These are phyloP conservation scores for Hoplostethus mediterraneus DNA, from an alignment of 2,797 vertebrate species.

Conservation along the genomic window DNA sequence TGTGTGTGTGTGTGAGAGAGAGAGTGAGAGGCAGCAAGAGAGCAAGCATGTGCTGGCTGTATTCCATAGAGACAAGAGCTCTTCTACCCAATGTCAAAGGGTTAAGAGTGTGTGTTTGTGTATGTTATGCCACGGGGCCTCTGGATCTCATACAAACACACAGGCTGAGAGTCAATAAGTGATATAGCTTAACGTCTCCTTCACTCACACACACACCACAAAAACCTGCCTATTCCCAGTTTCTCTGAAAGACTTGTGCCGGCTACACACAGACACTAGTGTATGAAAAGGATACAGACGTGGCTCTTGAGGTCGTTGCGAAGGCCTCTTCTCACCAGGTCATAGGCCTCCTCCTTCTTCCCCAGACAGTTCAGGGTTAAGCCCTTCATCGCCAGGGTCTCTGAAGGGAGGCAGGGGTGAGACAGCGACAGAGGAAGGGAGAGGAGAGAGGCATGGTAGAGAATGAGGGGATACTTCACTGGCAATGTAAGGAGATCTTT, in stretches of 20 bases:
- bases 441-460: neutral
- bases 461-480: neutral
- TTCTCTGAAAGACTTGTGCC: too few species aligned
- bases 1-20: neutral
- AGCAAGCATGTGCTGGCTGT: constrained; percentile 29
- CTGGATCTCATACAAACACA: too few species aligned
- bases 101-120: too few species aligned
- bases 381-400: constrained; percentile 99
- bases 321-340: constrained; percentile 95
- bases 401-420: constrained; percentile 55
- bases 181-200: too few species aligned
- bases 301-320: constrained; percentile 99
- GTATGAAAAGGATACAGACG: constrained; percentile 94
- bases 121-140: too few species aligned
- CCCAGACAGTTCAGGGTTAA: constrained; percentile 97
- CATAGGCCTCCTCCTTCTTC: constrained; percentile 98
- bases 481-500: neutral
- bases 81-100: constrained; percentile 2
- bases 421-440: neutral
- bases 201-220: too few species aligned
- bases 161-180: too few species aligned
- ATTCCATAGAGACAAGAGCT: constrained; percentile 8
- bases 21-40: constrained; percentile 9
- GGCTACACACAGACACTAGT: too few species aligned
- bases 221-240: too few species aligned